Conservation (phyloP, 2,888 invertebrate species). For the Mellilla xanthometata region DNA sequence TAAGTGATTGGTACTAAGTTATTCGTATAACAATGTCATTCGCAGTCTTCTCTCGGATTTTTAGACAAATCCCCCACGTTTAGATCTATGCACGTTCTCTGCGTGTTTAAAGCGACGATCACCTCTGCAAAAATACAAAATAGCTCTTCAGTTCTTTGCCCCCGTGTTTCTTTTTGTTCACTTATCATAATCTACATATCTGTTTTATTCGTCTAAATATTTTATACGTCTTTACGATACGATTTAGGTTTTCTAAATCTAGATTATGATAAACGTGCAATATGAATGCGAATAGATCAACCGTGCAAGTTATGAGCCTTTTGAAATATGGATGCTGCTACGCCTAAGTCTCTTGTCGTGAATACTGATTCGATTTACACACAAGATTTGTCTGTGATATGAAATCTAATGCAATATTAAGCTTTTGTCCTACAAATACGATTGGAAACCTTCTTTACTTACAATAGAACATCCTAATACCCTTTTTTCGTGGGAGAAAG, state of each 20-base stretch:
- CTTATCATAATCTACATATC: neutral
- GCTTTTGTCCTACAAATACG: too few relatives aligned
- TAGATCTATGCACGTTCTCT: conserved; percentile 1
- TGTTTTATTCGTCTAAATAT: too few relatives aligned
- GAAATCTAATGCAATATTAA: neutral
- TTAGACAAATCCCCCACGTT: neutral
- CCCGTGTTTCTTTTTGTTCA: conserved; percentile 1
- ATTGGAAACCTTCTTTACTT: too few relatives aligned
- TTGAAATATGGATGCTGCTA: neutral
- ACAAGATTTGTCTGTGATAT: neutral
- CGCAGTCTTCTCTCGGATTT: neutral
- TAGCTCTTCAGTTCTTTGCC: neutral
- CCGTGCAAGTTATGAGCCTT: neutral
- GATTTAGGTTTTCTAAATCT: neutral
- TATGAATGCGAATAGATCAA: conserved; percentile 9
- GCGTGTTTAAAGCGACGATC: conserved; percentile 1
- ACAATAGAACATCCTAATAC: too few relatives aligned
- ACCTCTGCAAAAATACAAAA: neutral
- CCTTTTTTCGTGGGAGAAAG: too few relatives aligned
- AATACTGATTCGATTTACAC: neutral
- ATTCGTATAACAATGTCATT: neutral
- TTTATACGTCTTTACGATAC: neutral
- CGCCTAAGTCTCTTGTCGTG: neutral
- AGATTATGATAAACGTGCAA: conserved; percentile 2
- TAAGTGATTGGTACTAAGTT: too few relatives aligned